Conservation (phyloP, 2,113 vertebrate genomes). For the Bungarus multicinctus region DNA sequence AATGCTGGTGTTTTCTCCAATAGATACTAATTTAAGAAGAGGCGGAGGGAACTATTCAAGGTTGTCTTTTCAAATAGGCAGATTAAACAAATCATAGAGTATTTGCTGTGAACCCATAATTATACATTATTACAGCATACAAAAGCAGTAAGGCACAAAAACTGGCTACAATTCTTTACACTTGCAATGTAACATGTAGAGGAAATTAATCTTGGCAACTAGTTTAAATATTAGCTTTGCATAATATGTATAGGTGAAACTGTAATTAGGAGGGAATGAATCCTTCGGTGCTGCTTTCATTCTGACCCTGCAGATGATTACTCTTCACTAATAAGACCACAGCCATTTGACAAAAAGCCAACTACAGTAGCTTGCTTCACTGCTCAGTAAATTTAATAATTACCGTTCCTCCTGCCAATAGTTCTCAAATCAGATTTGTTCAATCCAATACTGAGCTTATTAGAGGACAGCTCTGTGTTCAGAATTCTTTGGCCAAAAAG, state of each 20-base stretch:
- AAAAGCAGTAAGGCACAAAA: slow-evolving; percentile 76
- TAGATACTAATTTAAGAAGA: slow-evolving; percentile 66
- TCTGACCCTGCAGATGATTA: slow-evolving; percentile 74
- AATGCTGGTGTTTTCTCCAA: slow-evolving; percentile 66
- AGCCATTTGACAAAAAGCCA: slow-evolving; percentile 78
- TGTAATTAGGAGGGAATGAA: slow-evolving; percentile 79
- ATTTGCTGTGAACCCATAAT: slow-evolving; percentile 78
- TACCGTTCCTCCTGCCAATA: slow-evolving; percentile 76
- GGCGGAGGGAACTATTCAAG: slow-evolving; percentile 69
- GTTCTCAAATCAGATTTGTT: slow-evolving; percentile 77
- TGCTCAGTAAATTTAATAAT: slow-evolving; percentile 81
- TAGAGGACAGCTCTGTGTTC: slow-evolving; percentile 76
- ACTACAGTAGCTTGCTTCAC: slow-evolving; percentile 75
- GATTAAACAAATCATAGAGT: slow-evolving; percentile 76
- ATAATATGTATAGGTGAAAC: slow-evolving; percentile 79
- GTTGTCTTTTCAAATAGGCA: slow-evolving; percentile 78
- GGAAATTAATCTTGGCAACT: slow-evolving; percentile 82
- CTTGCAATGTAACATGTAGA: slow-evolving; percentile 72
- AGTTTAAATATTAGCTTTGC: slow-evolving; percentile 80
- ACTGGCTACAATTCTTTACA: slow-evolving; percentile 71
- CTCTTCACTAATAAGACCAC: slow-evolving; percentile 76
- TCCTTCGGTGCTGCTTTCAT: slow-evolving; percentile 72
- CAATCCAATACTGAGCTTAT: slow-evolving; percentile 79
- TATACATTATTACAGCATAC: slow-evolving; percentile 78
- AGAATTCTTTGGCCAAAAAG: slow-evolving; percentile 76